A percentile compares a stretch with the other conserved stretches of the same genome.
These are phyloP conservation scores for Hyalella azteca DNA, from an alignment of 2,888 invertebrate genomes.

Conservation along the genomic window DNA sequence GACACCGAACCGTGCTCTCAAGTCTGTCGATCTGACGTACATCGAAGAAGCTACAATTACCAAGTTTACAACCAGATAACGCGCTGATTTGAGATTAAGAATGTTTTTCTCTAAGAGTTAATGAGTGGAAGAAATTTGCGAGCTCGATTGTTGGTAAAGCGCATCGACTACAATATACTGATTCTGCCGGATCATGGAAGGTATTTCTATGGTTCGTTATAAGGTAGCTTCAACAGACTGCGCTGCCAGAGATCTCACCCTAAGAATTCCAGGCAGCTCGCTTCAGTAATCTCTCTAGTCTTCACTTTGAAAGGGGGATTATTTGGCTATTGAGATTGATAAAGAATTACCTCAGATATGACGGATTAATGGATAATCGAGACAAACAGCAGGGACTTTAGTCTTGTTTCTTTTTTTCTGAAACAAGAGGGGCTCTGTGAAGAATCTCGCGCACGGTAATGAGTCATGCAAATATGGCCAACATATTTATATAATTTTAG, in stretches of 20 bases:
- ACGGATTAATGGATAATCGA: constrained; percentile 22
- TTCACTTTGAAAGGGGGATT: constrained; percentile 24
- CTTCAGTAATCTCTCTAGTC: background rate
- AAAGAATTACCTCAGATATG: constrained; percentile 2
- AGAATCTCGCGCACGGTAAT: too few species aligned
- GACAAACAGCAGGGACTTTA: background rate
- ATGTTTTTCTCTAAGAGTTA: constrained; percentile 23
- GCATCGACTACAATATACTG: background rate
- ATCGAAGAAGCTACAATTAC: constrained; percentile 24
- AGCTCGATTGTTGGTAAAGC: constrained; percentile 10
- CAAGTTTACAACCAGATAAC: constrained; percentile 13
- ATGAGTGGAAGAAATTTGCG: constrained; percentile 26
- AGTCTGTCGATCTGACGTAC: constrained; percentile 20
- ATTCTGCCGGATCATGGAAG: background rate
- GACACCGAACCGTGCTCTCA: background rate
- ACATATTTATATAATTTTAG: too few species aligned
- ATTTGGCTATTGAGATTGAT: constrained; percentile 25
- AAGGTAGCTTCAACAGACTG: background rate
- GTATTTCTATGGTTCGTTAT: constrained; percentile 6
- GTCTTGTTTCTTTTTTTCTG: background rate
- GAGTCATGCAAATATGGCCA: too few species aligned
- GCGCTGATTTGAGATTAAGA: constrained; percentile 17
- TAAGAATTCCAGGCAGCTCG: background rate
- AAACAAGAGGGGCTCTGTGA: too few species aligned
- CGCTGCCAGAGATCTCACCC: background rate